Evolutionary conservation across 1,140 invertebrate species (phyloP).

Genomic region (Choristoneura fumiferana): DNA sequence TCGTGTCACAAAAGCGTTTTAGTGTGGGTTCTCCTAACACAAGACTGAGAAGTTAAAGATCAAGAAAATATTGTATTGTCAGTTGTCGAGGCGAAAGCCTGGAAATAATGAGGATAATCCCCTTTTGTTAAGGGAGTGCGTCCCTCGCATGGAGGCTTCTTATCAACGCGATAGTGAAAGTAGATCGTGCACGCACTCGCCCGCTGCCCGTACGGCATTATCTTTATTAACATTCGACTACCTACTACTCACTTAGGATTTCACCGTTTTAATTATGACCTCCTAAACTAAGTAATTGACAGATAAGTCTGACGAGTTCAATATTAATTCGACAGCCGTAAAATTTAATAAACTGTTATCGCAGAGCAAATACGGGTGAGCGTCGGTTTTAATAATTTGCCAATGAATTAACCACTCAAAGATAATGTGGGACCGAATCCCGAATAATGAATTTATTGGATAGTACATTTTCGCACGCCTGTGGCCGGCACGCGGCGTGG

Average conservation of each 20-base stretch:
- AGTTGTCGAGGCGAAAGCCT: conserved; percentile 37
- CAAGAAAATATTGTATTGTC: conserved; percentile 29
- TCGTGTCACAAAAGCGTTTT: neutral
- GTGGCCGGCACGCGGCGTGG: neutral
- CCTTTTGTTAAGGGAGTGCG: conserved; percentile 36
- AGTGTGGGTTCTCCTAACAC: neutral
- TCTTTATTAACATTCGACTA: conserved; percentile 56
- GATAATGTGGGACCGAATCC: conserved; percentile 37
- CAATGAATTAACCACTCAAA: conserved; percentile 50
- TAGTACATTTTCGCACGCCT: neutral
- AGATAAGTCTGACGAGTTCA: conserved; percentile 45
- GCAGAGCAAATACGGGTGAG: conserved; percentile 50
- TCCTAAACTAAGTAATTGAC: conserved; percentile 41
- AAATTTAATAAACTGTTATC: conserved; percentile 72
- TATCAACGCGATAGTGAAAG: conserved; percentile 60
- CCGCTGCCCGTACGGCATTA: conserved; percentile 48
- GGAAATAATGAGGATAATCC: conserved; percentile 70
- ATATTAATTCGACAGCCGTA: conserved; percentile 54
- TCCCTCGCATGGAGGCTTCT: conserved; percentile 40
- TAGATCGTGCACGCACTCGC: conserved; percentile 50
- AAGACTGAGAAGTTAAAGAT: conserved; percentile 12
- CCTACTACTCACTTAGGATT: conserved; percentile 41
- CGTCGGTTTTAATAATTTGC: conserved; percentile 43
- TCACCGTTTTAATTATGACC: conserved; percentile 61
- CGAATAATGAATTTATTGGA: conserved; percentile 34